Evolutionary conservation across 2,888 invertebrate genomes (phyloP), one percentile per base, ranked within the genome.

Genomic region (Perizoma flavofasciatum): DNA sequence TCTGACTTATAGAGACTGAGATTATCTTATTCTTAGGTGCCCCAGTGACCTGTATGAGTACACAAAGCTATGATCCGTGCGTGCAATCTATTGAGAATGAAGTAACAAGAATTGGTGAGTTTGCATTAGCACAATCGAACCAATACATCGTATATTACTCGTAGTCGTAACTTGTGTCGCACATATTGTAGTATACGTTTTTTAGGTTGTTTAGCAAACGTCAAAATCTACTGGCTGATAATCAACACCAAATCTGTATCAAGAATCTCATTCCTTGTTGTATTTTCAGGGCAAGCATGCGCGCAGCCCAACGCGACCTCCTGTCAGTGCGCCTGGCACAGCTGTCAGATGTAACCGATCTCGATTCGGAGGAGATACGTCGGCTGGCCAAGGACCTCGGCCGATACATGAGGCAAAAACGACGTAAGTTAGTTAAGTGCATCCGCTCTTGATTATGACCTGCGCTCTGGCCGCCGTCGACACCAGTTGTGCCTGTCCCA

Each of bases 81-180:
- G 67, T 73, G 48, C 73, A 74, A 65, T 69, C 71, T 39, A 55
- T 77, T 63, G 72, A 70, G 59, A 79, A 62, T 75, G 81, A 80
- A 72, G 79, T 86, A 74, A 77, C 77, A 71, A 83, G 75, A 77
- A 69, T 89, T 88, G 91, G 90, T 90, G 90, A 91, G 91, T 87
- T 75, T 69, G 67, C 33, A 52, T 43, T 10, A 6, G 35, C 11
- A 10, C 1, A 50, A 11, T 33, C 46, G 8, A 46, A 22, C 22
- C 22, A 22, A 22, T 22, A 3, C 22, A 22, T 22, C 22, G 22
- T 22, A 22, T 22, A 22, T 22, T 22, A 22, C 22, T 22, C 22
- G 22, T 22, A 22, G 22, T 22, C 22, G 22, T 22, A 22, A 22
- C 22, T 22, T 22, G 22, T 22, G 22, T 22, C 22, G 22, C 22